phyloP scores from a whole-genome alignment of 2,113 vertebrate species.

The Brachirus orientalis region DNA sequence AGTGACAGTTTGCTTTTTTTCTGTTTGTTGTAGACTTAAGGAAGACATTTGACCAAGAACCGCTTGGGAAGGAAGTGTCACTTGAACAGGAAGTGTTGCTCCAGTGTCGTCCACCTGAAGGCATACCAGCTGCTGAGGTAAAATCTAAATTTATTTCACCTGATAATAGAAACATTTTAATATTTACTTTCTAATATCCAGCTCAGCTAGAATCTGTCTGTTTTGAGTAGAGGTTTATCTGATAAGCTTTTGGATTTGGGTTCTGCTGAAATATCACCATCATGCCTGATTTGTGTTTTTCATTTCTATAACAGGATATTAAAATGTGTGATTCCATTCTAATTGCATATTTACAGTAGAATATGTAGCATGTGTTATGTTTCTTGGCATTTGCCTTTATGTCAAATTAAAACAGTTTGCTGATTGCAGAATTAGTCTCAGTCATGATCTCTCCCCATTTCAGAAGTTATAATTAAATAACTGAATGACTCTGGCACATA shows the following conservation, averaged over 20 bases:
- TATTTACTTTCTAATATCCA: no score
- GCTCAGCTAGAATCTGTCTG: no score
- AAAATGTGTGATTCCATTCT: no score
- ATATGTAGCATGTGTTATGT: not conserved
- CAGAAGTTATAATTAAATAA: constrained; percentile 37
- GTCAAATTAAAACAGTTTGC: no score
- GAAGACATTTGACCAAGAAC: constrained; percentile 97
- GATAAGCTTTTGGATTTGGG: not conserved
- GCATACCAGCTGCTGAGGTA: constrained; percentile 95
- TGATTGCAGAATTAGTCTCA: constrained; percentile 9
- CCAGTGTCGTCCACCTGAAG: constrained; percentile 97
- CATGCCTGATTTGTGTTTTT: constrained; percentile 14
- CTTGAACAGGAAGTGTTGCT: constrained; percentile 96
- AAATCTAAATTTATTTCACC: no score
- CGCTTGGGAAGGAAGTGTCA: constrained; percentile 94
- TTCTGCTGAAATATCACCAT: constrained; percentile 26
- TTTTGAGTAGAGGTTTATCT: no score
- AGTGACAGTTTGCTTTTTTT: constrained; percentile 18
- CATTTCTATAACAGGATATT: no score
- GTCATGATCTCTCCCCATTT: constrained; percentile 24
- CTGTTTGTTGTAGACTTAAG: constrained; percentile 85
- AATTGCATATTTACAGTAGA: no score
- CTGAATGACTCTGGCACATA: constrained; percentile 54
- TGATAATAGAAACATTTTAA: no score
- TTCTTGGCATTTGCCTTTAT: constrained; percentile 9